These are phyloP conservation scores for Poeciliopsis occidentalis DNA, from an alignment of 2,113 vertebrate genomes.

Conservation along the genomic window DNA sequence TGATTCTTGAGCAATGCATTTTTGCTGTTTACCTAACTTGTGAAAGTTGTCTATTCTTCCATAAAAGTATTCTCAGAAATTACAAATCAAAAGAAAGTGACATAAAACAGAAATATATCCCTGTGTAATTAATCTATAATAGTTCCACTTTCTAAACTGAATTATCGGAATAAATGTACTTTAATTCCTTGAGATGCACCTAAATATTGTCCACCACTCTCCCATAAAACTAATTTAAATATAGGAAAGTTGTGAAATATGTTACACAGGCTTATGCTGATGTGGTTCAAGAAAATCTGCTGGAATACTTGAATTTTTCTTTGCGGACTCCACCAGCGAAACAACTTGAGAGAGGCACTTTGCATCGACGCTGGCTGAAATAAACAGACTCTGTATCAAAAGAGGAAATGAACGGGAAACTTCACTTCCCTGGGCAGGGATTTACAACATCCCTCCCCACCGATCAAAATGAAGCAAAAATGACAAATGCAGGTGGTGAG, in stretches of 20 bases:
- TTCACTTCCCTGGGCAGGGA: conserved; percentile 7
- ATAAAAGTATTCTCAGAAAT: not conserved
- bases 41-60: not conserved
- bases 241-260: not conserved
- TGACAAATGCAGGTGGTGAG: not conserved
- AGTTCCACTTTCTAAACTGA: no score
- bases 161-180: no score
- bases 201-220: not conserved
- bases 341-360: conserved; percentile 1
- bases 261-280: not conserved
- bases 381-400: conserved; percentile 18
- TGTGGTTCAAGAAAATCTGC: not conserved
- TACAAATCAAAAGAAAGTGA: not conserved
- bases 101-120: no score
- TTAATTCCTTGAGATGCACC: not conserved
- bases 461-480: not conserved
- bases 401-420: conserved; percentile 48
- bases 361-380: not conserved
- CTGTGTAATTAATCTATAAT: no score
- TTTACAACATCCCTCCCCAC: conserved; percentile 1
- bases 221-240: not conserved
- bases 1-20: not conserved
- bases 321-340: not conserved
- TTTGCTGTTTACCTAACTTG: not conserved
- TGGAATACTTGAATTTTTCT: no score